Percentiles rank a stretch among this genome's conserved stretches.
These are phyloP conservation scores for Bemisia tabaci DNA, from an alignment of 1,140 invertebrate species.

Conservation along the genomic window DNA sequence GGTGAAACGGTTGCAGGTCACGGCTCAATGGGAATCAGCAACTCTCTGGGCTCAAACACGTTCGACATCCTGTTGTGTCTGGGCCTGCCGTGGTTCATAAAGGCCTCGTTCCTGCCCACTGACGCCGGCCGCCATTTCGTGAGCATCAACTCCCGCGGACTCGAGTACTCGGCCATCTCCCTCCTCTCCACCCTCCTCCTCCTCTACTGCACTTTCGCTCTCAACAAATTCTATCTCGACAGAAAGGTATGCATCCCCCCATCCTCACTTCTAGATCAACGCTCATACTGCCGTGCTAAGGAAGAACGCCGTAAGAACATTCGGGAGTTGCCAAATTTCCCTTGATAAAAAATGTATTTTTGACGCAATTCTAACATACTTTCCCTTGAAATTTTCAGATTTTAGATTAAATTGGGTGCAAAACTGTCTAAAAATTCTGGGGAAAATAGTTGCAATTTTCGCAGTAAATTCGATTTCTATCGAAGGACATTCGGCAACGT, in stretches of 20 bases:
- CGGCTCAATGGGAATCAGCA: constrained; percentile 78
- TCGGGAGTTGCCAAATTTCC: too few relatives aligned
- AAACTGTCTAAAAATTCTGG: too few relatives aligned
- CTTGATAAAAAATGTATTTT: too few relatives aligned
- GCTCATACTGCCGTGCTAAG: too few relatives aligned
- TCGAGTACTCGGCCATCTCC: constrained; percentile 69
- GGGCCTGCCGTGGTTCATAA: constrained; percentile 74
- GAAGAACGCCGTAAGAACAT: too few relatives aligned
- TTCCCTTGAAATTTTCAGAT: too few relatives aligned
- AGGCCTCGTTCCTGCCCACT: constrained; percentile 58
- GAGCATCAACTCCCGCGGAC: constrained; percentile 61
- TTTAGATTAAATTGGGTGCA: too few relatives aligned
- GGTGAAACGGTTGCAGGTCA: constrained; percentile 48
- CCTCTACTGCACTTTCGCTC: constrained; percentile 57
- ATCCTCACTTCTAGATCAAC: too few relatives aligned
- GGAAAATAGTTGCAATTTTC: too few relatives aligned
- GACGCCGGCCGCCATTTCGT: constrained; percentile 53
- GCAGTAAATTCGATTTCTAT: too few relatives aligned
- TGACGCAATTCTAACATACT: too few relatives aligned
- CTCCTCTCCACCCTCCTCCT: constrained; percentile 59
- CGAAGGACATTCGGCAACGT: too few relatives aligned
- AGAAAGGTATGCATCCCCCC: constrained; percentile 35
- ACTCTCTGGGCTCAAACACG: constrained; percentile 79
- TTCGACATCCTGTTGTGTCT: constrained; percentile 75
- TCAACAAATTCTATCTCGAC: constrained; percentile 66